These are phyloP conservation scores for Lasioglossum baleicum DNA, from an alignment of 1,140 invertebrate species.

Conservation along the genomic window DNA sequence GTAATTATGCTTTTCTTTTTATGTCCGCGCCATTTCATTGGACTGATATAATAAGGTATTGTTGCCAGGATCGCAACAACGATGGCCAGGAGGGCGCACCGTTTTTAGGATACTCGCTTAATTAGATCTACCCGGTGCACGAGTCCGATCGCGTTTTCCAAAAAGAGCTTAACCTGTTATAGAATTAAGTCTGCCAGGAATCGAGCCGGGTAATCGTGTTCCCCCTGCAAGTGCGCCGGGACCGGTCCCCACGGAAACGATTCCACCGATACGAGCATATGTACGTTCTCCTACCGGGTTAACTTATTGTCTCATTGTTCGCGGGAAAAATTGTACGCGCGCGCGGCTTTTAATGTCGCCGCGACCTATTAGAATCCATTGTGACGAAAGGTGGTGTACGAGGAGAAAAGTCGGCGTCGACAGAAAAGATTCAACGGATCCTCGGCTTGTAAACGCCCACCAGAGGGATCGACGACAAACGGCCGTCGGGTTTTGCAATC, in stretches of 20 bases:
- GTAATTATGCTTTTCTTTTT: conserved; percentile 79
- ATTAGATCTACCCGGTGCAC: conserved; percentile 56
- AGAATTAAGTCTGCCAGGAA: conserved; percentile 1
- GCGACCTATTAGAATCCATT: conserved; percentile 51
- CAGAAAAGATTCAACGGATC: conserved; percentile 34
- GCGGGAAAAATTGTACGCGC: no score
- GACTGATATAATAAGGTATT: conserved; percentile 73
- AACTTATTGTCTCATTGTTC: conserved; percentile 17
- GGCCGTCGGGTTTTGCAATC: conserved; percentile 67
- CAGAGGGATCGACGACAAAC: conserved; percentile 45
- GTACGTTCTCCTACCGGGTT: neutral
- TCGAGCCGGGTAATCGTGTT: conserved; percentile 30
- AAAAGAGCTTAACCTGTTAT: conserved; percentile 54
- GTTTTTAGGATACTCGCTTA: conserved; percentile 66
- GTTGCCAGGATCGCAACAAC: conserved; percentile 47
- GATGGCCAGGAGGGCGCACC: conserved; percentile 31
- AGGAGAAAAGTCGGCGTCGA: neutral
- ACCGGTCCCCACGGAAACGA: neutral
- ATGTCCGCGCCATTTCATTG: conserved; percentile 77
- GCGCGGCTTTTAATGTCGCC: neutral
- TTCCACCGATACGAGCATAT: neutral
- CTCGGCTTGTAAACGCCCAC: conserved; percentile 37
- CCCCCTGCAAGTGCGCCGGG: neutral
- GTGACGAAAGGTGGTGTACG: conserved; percentile 14
- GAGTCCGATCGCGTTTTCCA: conserved; percentile 53